Evolutionary conservation across 1,140 invertebrate species (phyloP), one percentile per base, ranked within the genome.

Genomic region (Archegozetes longisetosus): DNA sequence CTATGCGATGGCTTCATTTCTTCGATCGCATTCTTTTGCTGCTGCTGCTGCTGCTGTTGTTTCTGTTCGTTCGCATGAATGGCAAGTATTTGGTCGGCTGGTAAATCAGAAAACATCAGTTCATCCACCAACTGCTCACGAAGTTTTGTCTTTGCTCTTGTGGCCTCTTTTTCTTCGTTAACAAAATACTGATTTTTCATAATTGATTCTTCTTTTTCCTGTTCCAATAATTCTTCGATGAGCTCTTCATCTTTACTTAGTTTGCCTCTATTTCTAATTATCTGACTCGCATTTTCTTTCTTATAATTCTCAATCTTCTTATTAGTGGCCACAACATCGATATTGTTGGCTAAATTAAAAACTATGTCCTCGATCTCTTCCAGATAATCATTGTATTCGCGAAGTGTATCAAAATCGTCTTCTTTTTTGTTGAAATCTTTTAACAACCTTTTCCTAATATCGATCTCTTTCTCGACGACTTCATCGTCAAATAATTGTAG

Each of bases 401-500:
- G 72, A 32, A 90, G 70, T 2, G 79, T 76, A 4, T 70, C 67
- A 74, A 96, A 96, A 71, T 95, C 89, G 65, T 91, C 86, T 71
- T 91, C 85, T 68, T 84, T 87, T 68, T 92, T 90, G 66, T 91
- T 93, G 66, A 84, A 94, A 71, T 93, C 90, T 69, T 85, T 84
- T 0, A 94, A 70, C 26, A 97, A 80, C 67, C 84, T 79, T 70
- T 85, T 88, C 22, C 95, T 76, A 65, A 98, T 94, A 67, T 97
- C 92, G 9, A 98, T 83, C 78, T 99, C 95, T 70, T 97, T 96
- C 74, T 99, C 95, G 1, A 98, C 86, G 73, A 79, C 79, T 1
- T 92, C 74, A 78, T 98, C 93, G 77, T 98, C 94, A 71, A 98
- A 98, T 3, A 96, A 73, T 58, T 69, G 67, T 22, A 94, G 79